These are phyloP conservation scores for Eucidaris tribuloides DNA, from an alignment of 35 echinoderm and acorn worm species.

Conservation along the genomic window DNA sequence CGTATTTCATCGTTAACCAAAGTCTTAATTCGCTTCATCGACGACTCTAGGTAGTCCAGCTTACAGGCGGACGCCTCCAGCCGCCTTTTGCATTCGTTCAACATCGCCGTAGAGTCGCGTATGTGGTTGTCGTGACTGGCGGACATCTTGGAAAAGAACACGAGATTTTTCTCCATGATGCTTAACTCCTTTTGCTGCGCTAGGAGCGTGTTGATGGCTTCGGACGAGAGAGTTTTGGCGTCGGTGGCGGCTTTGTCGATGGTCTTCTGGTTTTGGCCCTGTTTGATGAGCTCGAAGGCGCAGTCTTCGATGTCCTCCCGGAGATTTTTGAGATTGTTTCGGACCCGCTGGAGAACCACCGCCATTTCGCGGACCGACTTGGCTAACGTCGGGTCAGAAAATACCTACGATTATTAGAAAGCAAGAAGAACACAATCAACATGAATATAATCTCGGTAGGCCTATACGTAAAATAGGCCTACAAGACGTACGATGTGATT, in stretches of 20 bases:
- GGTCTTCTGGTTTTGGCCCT: constrained; percentile 29
- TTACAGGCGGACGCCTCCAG: constrained; percentile 3
- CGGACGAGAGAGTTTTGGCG: constrained; percentile 32
- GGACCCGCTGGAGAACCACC: constrained; percentile 48
- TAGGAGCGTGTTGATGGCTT: constrained; percentile 28
- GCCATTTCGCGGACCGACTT: constrained; percentile 64
- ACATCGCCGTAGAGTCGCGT: constrained; percentile 17
- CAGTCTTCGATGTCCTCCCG: constrained; percentile 70
- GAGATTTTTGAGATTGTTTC: constrained; percentile 43
- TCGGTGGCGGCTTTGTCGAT: constrained; percentile 60
- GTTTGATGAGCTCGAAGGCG: constrained; percentile 60
- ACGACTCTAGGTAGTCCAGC: background rate
- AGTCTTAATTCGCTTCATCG: background rate
- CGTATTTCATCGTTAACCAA: background rate
- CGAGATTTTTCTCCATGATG: constrained; percentile 37
- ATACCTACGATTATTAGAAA: constrained; percentile 39
- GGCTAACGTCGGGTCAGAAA: constrained; percentile 61
- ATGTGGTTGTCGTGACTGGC: constrained; percentile 72
- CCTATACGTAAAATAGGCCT: no score
- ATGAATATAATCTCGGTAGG: no score
- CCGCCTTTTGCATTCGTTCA: background rate
- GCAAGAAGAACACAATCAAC: no score
- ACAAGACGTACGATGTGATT: no score
- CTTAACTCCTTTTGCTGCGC: constrained; percentile 14
- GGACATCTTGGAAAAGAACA: constrained; percentile 58